phyloP scores from a whole-genome alignment of 1,140 invertebrate species.

The Panagrolaimus sp. region DNA sequence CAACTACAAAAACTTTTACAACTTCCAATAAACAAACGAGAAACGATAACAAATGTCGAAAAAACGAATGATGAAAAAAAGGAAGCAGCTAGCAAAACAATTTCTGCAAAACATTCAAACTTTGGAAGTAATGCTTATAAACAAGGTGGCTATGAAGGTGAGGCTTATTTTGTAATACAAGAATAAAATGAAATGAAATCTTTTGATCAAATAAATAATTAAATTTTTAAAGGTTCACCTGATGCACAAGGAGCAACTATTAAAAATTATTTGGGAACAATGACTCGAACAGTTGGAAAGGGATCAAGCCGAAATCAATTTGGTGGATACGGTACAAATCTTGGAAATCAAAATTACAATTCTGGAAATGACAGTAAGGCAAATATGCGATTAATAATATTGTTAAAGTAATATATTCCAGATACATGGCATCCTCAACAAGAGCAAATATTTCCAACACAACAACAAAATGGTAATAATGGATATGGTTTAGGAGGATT shows the following conservation, averaged over 20 bases:
- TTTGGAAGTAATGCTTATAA: slow-evolving; percentile 9
- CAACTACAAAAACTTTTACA: background rate
- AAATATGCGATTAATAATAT: too few species aligned
- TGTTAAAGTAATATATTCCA: too few species aligned
- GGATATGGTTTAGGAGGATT: too few species aligned
- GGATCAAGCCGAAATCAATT: slow-evolving; percentile 4
- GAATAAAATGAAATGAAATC: background rate
- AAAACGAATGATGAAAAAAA: background rate
- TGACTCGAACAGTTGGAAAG: background rate
- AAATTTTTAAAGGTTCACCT: background rate
- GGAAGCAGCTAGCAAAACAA: background rate
- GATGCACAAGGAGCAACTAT: background rate
- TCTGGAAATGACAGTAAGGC: too few species aligned
- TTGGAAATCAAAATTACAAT: background rate
- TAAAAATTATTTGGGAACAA: slow-evolving; percentile 8
- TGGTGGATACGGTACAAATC: slow-evolving; percentile 6
- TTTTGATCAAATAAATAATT: background rate
- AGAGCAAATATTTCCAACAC: too few species aligned
- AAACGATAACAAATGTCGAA: background rate
- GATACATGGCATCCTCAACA: too few species aligned
- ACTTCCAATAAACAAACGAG: background rate
- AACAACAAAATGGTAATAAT: too few species aligned
- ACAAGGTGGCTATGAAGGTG: slow-evolving; percentile 6
- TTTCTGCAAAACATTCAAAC: slow-evolving; percentile 6
- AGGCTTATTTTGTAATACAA: background rate